A percentile compares a stretch with the other conserved stretches of the same genome.
Conservation (phyloP, 2,797 vertebrate species). For the Melanotaenia pygmaea region DNA sequence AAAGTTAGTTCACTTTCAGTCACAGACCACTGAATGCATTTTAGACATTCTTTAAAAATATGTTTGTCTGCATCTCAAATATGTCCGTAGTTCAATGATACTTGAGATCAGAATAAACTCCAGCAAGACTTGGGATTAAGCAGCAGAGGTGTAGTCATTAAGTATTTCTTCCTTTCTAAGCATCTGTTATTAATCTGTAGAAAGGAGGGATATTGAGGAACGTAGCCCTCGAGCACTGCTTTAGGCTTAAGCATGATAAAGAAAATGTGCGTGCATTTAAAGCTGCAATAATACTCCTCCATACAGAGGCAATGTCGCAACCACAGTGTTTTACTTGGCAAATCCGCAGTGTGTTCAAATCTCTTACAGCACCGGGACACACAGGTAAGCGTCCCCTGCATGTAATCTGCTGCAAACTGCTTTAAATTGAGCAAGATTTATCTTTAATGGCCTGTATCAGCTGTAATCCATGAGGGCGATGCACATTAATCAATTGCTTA, state of each 20-base stretch:
- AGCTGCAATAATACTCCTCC: constrained; percentile 61
- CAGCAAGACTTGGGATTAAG: constrained; percentile 40
- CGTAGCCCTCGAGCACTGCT: constrained; percentile 63
- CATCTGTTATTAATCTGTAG: constrained; percentile 69
- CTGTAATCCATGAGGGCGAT: constrained; percentile 65
- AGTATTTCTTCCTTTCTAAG: constrained; percentile 52
- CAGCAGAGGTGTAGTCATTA: constrained; percentile 58
- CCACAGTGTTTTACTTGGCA: constrained; percentile 45
- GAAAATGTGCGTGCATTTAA: constrained; percentile 69
- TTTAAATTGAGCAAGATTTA: constrained; percentile 65
- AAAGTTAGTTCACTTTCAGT: constrained; percentile 43
- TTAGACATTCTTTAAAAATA: constrained; percentile 10
- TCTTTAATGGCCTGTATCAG: constrained; percentile 73
- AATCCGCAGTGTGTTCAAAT: constrained; percentile 57
- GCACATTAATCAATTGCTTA: constrained; percentile 73
- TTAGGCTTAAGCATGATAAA: constrained; percentile 68
- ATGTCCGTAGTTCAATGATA: constrained; percentile 59
- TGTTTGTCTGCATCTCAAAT: constrained; percentile 42
- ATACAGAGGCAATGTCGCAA: constrained; percentile 58
- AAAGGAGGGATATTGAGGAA: constrained; percentile 62
- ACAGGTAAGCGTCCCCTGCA: constrained; percentile 51
- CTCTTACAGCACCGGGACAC: constrained; percentile 24
- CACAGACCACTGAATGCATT: constrained; percentile 27
- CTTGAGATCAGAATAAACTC: constrained; percentile 46
- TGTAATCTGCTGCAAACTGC: constrained; percentile 59